These are phyloP conservation scores for Troides aeacus DNA, from an alignment of 2,888 invertebrate genomes.

Conservation along the genomic window DNA sequence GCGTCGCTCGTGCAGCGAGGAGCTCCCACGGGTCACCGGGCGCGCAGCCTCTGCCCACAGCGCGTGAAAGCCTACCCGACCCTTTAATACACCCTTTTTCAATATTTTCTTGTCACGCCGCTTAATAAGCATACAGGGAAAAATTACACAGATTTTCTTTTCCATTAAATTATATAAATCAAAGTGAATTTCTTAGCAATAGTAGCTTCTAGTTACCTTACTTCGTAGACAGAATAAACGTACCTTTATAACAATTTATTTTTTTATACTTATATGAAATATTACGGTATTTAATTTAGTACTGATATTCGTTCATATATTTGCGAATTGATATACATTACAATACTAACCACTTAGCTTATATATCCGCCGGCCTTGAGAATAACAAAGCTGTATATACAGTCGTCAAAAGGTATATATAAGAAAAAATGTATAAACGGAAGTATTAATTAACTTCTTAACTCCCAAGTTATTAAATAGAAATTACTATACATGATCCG, in stretches of 20 bases:
- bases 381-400: too few species aligned
- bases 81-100: conserved; percentile 20
- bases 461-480: neutral
- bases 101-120: conserved; percentile 21
- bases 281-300: too few species aligned
- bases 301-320: too few species aligned
- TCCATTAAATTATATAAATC: neutral
- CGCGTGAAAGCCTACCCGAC: conserved; percentile 43
- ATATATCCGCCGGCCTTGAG: too few species aligned
- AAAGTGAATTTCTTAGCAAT: neutral
- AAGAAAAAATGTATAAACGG: too few species aligned
- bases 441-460: too few species aligned
- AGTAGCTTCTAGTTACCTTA: neutral
- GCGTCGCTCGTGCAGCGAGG: conserved; percentile 20
- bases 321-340: too few species aligned
- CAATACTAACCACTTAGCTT: too few species aligned
- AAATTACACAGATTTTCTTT: neutral
- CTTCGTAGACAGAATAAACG: too few species aligned
- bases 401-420: too few species aligned
- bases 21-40: conserved; percentile 56
- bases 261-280: too few species aligned
- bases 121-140: conserved; percentile 7
- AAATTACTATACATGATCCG: neutral
- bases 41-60: conserved; percentile 42
- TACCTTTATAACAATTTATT: too few species aligned